Evolutionary conservation across 2,888 invertebrate species (phyloP).

Genomic region (Sylvicola fuscatus): DNA sequence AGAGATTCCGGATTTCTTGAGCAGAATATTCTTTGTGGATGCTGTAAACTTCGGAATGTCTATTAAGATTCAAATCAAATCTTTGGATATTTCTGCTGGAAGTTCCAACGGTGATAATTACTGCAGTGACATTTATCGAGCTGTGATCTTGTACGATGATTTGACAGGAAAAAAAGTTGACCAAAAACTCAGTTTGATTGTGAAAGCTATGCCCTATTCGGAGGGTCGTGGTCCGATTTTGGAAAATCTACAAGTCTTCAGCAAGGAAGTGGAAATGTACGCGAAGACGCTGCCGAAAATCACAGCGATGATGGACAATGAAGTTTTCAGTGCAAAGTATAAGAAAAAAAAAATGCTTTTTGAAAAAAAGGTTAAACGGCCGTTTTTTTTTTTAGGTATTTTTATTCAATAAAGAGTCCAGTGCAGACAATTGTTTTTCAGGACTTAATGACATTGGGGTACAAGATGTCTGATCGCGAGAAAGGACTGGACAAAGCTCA

Average conservation of each 20-base stretch:
- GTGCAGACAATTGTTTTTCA: constrained; percentile 24
- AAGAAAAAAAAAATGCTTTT: too few species aligned
- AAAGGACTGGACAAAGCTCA: constrained; percentile 31
- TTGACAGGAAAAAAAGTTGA: constrained; percentile 12
- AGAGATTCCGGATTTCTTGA: constrained; percentile 13
- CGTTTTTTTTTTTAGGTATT: background rate
- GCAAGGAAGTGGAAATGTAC: constrained; percentile 11
- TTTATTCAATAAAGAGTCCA: constrained; percentile 3
- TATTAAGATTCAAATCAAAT: constrained; percentile 11
- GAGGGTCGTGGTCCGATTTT: constrained; percentile 5
- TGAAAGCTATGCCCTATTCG: constrained; percentile 11
- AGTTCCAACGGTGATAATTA: constrained; percentile 21
- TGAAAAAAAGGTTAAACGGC: too few species aligned
- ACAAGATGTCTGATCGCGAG: constrained; percentile 28
- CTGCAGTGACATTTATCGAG: constrained; percentile 21
- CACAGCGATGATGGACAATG: constrained; percentile 5
- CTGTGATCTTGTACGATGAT: constrained; percentile 10
- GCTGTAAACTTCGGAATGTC: constrained; percentile 16
- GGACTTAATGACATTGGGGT: constrained; percentile 29
- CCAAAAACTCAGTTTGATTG: constrained; percentile 15
- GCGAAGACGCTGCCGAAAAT: constrained; percentile 9
- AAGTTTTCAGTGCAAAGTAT: constrained; percentile 8
- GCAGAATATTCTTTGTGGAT: constrained; percentile 14
- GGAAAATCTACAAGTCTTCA: constrained; percentile 9
- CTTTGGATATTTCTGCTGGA: constrained; percentile 14